These are phyloP conservation scores for Trachymyrmex septentrionalis DNA, from an alignment of 1,140 invertebrate genomes.

Conservation along the genomic window DNA sequence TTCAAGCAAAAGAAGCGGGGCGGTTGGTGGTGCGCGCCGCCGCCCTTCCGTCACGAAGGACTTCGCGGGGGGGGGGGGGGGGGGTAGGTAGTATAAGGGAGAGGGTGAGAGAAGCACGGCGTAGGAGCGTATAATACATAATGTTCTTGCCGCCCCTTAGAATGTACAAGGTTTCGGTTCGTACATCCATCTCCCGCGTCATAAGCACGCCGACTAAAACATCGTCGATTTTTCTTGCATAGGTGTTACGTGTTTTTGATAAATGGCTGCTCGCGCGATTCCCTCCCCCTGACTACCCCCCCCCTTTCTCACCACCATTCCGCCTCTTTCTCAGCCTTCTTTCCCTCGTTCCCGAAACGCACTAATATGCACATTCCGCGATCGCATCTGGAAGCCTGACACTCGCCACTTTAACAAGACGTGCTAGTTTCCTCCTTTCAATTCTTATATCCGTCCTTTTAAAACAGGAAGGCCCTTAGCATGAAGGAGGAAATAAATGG, in stretches of 20 bases:
- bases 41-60: constrained; percentile 65
- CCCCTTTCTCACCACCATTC: background rate
- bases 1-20: constrained; percentile 52
- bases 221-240: constrained; percentile 82
- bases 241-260: constrained; percentile 80
- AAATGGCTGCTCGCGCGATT: constrained; percentile 69
- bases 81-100: constrained; percentile 4
- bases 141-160: constrained; percentile 77
- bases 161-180: constrained; percentile 76
- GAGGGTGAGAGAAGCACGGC: constrained; percentile 11
- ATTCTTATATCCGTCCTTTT: background rate
- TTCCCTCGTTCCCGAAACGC: constrained; percentile 49
- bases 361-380: constrained; percentile 38
- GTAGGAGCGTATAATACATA: constrained; percentile 78
- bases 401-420: constrained; percentile 18
- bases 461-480: background rate
- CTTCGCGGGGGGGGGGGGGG: constrained; percentile 48
- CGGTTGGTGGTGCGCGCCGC: constrained; percentile 56
- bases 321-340: constrained; percentile 8
- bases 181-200: constrained; percentile 81
- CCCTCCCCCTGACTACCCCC: background rate
- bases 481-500: constrained; percentile 14
- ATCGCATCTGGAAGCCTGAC: background rate
- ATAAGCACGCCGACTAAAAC: constrained; percentile 79
- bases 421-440: background rate